A percentile compares a stretch with the other conserved stretches of the same genome.
Conservation (phyloP, 2,797 vertebrate species). For the Chaenodraco wilsoni region DNA sequence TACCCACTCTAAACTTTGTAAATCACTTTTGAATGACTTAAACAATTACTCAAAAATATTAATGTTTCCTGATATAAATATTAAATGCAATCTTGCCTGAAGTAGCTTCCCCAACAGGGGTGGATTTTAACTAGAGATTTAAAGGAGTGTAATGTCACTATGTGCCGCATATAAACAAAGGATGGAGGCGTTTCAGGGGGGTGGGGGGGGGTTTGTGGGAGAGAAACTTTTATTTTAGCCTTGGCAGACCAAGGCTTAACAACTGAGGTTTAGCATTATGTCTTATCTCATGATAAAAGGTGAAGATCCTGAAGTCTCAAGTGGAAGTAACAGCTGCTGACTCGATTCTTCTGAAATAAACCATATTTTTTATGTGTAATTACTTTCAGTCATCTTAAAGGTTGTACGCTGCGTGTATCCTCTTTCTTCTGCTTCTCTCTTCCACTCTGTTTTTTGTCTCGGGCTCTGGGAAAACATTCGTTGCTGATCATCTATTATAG, state of each 20-base stretch:
- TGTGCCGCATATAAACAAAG: too few relatives aligned
- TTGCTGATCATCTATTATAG: conserved; percentile 79
- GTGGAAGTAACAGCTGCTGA: neutral
- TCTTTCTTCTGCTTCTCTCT: neutral
- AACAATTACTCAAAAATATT: neutral
- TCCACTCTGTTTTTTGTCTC: conserved; percentile 58
- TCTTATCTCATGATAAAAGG: neutral
- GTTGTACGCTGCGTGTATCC: neutral
- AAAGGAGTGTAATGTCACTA: too few relatives aligned
- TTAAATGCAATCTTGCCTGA: neutral
- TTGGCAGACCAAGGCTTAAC: too few relatives aligned
- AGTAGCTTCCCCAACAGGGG: too few relatives aligned
- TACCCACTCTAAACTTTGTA: neutral
- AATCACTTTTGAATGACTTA: neutral
- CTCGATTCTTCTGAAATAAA: neutral
- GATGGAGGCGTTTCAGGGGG: too few relatives aligned
- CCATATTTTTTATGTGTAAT: neutral
- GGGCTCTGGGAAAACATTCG: conserved; percentile 69
- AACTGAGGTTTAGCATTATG: too few relatives aligned
- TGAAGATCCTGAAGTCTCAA: neutral
- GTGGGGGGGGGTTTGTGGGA: too few relatives aligned
- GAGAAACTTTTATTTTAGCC: too few relatives aligned
- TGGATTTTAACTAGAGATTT: too few relatives aligned
- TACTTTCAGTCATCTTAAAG: conserved; percentile 5
- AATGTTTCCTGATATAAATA: neutral